A percentile compares a stretch with the other conserved stretches of the same genome.
Conservation (phyloP, 2,797 vertebrate genomes). For the Cossypha heuglini region DNA sequence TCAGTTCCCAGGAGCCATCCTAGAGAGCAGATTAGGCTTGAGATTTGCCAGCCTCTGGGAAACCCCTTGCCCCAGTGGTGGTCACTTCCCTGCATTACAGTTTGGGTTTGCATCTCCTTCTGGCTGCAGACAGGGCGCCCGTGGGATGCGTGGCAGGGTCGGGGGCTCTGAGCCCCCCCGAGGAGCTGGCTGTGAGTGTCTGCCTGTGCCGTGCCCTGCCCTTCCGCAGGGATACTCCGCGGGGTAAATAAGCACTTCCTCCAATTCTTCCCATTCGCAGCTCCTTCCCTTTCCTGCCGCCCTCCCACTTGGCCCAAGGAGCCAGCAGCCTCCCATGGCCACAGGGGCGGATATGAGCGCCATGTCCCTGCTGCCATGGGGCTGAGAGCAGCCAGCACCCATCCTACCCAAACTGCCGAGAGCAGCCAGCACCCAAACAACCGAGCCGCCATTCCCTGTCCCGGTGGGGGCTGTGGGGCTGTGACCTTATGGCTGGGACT, state of each 20-base stretch:
- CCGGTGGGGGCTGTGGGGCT: neutral
- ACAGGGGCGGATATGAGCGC: rapidly evolving
- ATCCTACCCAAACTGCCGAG: neutral
- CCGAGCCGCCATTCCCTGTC: neutral
- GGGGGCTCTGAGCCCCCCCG: neutral
- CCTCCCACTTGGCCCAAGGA: conserved; percentile 6
- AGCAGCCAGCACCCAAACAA: neutral
- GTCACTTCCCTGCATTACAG: neutral
- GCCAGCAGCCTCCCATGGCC: neutral
- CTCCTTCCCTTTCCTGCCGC: conserved; percentile 72
- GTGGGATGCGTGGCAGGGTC: neutral
- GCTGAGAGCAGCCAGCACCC: neutral
- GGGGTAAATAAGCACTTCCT: conserved; percentile 76
- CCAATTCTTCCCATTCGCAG: conserved; percentile 71
- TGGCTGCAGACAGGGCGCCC: neutral
- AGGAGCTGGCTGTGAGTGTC: neutral
- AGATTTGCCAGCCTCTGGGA: neutral
- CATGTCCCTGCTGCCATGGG: rapidly evolving
- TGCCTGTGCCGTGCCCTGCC: neutral
- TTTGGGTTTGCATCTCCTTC: neutral
- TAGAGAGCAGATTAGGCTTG: neutral
- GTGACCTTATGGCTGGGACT: neutral
- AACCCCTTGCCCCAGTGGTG: rapidly evolving
- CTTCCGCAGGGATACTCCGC: conserved; percentile 10
- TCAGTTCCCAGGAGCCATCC: neutral